Percentiles rank a stretch among this genome's conserved stretches.
These are phyloP conservation scores for Zaprionus davidi DNA, from an alignment of 1,140 invertebrate species.

Conservation along the genomic window DNA sequence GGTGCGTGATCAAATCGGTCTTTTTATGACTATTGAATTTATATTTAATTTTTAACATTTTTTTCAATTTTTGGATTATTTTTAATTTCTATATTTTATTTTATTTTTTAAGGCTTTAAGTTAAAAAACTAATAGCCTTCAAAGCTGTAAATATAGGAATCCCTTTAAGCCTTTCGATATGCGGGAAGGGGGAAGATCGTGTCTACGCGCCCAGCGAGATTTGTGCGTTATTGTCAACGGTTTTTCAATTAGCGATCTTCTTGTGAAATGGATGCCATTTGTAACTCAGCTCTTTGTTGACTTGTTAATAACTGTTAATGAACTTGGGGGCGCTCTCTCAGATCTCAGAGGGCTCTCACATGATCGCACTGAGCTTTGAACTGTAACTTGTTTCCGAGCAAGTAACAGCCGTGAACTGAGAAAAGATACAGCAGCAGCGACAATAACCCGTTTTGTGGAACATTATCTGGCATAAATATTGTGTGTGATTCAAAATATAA, in stretches of 20 bases:
- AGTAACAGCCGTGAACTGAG: background rate
- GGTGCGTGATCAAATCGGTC: background rate
- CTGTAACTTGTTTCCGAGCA: slow-evolving; percentile 36
- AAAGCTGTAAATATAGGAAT: no score
- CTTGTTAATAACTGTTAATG: slow-evolving; percentile 33
- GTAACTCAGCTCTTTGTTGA: slow-evolving; percentile 9
- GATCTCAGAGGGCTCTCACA: background rate
- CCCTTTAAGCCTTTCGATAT: slow-evolving; percentile 54
- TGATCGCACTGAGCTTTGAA: slow-evolving; percentile 50
- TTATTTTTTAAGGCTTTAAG: no score
- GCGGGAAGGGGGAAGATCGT: no score
- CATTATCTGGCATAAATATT: background rate
- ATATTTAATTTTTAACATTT: no score
- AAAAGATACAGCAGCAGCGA: background rate
- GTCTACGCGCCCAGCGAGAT: background rate
- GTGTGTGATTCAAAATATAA: slow-evolving; percentile 14
- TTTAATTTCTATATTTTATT: no score
- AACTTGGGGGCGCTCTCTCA: slow-evolving; percentile 9
- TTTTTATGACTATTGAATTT: slow-evolving; percentile 50
- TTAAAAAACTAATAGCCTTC: no score
- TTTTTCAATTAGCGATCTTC: slow-evolving; percentile 21
- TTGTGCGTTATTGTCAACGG: slow-evolving; percentile 11
- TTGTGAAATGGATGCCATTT: slow-evolving; percentile 18
- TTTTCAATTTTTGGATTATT: no score
- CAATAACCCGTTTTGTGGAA: slow-evolving; percentile 21